Evolutionary conservation across 2,113 vertebrate genomes (phyloP).

Genomic region (Alouatta palliata): DNA sequence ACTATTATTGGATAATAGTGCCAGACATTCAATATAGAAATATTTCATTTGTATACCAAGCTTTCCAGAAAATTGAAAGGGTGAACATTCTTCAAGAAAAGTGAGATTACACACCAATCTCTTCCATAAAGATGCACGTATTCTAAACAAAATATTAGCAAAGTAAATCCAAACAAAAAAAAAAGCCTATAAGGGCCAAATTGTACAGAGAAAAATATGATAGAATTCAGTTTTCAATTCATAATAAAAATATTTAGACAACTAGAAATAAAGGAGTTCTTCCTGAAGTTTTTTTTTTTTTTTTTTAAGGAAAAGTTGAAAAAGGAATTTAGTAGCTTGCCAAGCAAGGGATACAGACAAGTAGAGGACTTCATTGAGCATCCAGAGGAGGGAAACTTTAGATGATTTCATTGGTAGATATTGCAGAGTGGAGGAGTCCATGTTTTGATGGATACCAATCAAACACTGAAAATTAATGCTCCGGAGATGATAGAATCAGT

Average conservation of each 20-base stretch:
- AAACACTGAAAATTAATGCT: background rate
- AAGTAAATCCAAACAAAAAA: background rate
- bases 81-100: background rate
- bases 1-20: background rate
- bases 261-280: background rate
- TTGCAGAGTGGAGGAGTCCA: fast-evolving
- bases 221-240: background rate
- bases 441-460: no score
- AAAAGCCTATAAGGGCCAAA: background rate
- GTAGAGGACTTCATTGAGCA: background rate
- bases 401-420: background rate
- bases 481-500: fast-evolving
- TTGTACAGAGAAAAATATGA: background rate
- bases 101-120: background rate
- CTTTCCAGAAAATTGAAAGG: background rate
- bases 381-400: no score
- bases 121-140: background rate
- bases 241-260: background rate
- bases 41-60: background rate
- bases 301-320: no score
- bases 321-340: background rate
- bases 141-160: background rate
- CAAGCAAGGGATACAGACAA: background rate
- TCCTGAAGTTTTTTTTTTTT: background rate
- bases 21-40: background rate